Conservation (phyloP, 2,113 vertebrate species). For the Nanorana parkeri region DNA sequence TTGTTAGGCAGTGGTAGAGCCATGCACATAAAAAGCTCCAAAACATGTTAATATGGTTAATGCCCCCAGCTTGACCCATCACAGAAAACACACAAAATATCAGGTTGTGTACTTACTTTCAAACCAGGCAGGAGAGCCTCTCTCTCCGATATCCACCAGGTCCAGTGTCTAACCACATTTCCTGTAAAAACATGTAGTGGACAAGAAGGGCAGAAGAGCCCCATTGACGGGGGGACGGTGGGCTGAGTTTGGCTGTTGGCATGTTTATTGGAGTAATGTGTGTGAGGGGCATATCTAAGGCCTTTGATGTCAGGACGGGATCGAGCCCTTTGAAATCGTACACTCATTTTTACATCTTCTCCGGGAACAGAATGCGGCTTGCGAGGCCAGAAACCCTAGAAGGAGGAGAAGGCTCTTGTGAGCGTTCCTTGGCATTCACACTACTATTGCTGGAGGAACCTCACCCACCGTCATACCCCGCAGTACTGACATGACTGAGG, state of each 20-base stretch:
- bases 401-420: slow-evolving; percentile 24
- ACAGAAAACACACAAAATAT: slow-evolving; percentile 6
- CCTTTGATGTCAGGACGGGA: slow-evolving; percentile 55
- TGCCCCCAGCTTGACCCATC: background rate
- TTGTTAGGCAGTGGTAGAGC: background rate
- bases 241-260: slow-evolving; percentile 31
- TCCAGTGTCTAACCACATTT: slow-evolving; percentile 44
- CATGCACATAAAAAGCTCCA: background rate
- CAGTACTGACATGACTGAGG: background rate
- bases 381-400: slow-evolving; percentile 47
- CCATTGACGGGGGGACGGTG: slow-evolving; percentile 40
- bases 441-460: slow-evolving; percentile 3
- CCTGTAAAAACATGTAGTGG: background rate
- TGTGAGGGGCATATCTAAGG: slow-evolving; percentile 17
- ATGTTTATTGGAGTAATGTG: slow-evolving; percentile 38
- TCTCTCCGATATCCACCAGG: slow-evolving; percentile 19
- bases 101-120: slow-evolving; percentile 39
- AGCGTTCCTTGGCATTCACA: slow-evolving; percentile 34
- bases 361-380: slow-evolving; percentile 44
- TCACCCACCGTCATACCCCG: background rate
- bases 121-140: slow-evolving; percentile 8
- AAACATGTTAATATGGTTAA: slow-evolving; percentile 13
- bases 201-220: slow-evolving; percentile 2
- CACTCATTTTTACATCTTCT: slow-evolving; percentile 32
- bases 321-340: slow-evolving; percentile 51